These are phyloP conservation scores for Sigmodon hispidus DNA, from an alignment of 2,113 vertebrate species.

Conservation along the genomic window DNA sequence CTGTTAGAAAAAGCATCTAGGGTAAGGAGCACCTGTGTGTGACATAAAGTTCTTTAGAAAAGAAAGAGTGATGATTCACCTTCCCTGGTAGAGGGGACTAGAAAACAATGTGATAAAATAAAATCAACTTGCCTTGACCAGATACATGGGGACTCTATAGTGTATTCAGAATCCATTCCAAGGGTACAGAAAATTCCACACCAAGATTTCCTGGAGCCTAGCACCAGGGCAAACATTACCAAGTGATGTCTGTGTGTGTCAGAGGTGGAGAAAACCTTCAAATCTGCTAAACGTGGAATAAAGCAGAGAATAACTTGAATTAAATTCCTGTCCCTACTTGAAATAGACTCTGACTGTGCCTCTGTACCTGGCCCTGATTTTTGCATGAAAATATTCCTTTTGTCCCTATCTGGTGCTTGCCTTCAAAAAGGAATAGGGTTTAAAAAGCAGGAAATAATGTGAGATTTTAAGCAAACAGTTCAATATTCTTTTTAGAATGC, in stretches of 20 bases:
- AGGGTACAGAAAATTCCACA: conserved; percentile 85
- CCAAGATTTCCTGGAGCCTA: conserved; percentile 82
- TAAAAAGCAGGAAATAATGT: conserved; percentile 92
- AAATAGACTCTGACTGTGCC: conserved; percentile 91
- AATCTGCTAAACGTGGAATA: conserved; percentile 91
- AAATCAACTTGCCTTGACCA: not conserved
- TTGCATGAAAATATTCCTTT: conserved; percentile 93
- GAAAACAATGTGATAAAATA: not conserved
- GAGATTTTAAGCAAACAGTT: conserved; percentile 92
- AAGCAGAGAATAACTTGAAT: conserved; percentile 91
- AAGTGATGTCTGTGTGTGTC: conserved; percentile 89
- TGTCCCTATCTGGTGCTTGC: conserved; percentile 90
- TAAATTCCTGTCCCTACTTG: conserved; percentile 91
- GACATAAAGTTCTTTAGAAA: conserved; percentile 30
- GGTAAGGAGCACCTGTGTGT: conserved; percentile 1
- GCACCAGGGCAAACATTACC: conserved; percentile 81
- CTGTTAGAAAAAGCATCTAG: conserved; percentile 30
- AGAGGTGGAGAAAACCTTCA: conserved; percentile 91
- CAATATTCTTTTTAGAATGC: conserved; percentile 92
- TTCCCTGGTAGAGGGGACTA: not conserved
- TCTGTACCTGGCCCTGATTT: conserved; percentile 91
- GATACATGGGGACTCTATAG: not conserved
- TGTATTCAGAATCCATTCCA: conserved; percentile 84
- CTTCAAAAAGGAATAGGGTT: conserved; percentile 91
- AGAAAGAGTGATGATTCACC: not conserved